Evolutionary conservation across 2,113 vertebrate species (phyloP), one percentile per base, ranked within the genome.

Genomic region (Hemiscyllium ocellatum): DNA sequence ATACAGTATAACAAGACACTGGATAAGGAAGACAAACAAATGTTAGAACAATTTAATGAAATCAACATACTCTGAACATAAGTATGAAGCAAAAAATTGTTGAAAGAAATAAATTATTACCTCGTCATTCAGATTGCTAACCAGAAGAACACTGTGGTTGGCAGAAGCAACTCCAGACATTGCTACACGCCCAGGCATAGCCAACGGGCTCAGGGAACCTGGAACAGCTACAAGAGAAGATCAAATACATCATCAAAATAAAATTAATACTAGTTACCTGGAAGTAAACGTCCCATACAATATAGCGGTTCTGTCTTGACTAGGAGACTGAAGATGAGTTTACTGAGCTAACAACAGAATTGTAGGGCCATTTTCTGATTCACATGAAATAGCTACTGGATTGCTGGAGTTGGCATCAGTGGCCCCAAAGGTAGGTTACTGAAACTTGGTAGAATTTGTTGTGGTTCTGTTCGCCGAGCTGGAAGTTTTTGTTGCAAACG

Each of bases 81-180:
- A 37, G 19, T 93, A 13, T 3, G 47, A 68, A 69, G 33, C 33
- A n/a, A 22, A 94, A 95, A 26, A 33, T 76, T 26, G 50, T 15
- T 95, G 33, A 72, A 42, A 69, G 37, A 72, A 94, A 94, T 37
- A 94, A 94, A 90, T 61, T 61, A 72, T 72, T 95, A 99, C 99
- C 99, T 99, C 99, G 97, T 99, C 98, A 52, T 99, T 99, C 96
- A 99, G 98, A 98, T 99, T 99, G 98, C 99, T 99, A 97, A 99
- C 99, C 97, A 99, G 97, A 85, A 99, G 98, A 96, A 99, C 99
- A 72, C 98, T 99, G 68, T 98, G 98, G 97, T 98, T 97, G 97
- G 97, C 97, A 96, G 98, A 97, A 15, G 98, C 96, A 97, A 99
- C 98, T 97, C 98, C 99, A 96, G 98, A 98, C 96, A 99, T 98